These are phyloP conservation scores for Coelopa frigida DNA, from an alignment of 1,140 invertebrate genomes.

Conservation along the genomic window DNA sequence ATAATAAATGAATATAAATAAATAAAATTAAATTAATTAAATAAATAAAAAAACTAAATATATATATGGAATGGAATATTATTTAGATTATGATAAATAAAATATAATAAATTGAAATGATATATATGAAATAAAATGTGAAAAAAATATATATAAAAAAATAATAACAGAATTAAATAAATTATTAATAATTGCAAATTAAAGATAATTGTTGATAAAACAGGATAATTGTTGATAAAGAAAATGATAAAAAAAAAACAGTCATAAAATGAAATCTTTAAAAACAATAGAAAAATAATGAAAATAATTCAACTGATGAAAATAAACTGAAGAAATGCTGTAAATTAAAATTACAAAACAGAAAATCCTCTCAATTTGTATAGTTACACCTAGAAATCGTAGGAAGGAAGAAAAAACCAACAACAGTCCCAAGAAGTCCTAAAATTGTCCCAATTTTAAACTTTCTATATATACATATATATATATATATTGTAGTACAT, in stretches of 20 bases:
- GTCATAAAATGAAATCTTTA: slow-evolving; percentile 2
- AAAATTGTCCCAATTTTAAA: no score
- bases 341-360: slow-evolving; percentile 6
- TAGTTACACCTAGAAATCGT: no score
- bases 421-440: no score
- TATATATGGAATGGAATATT: slow-evolving; percentile 20
- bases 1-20: not conserved
- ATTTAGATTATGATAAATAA: not conserved
- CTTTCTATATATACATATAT: no score
- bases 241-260: not conserved
- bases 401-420: no score
- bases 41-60: slow-evolving; percentile 2
- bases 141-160: slow-evolving; percentile 1
- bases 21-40: slow-evolving; percentile 2
- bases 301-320: slow-evolving; percentile 8
- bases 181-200: not conserved
- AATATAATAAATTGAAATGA: not conserved
- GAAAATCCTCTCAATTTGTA: slow-evolving; percentile 1
- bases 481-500: no score
- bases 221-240: not conserved
- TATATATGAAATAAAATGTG: not conserved
- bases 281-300: slow-evolving; percentile 4
- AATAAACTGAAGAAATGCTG: slow-evolving; percentile 1
- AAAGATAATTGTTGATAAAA: not conserved
- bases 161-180: slow-evolving; percentile 1